Evolutionary conservation across 2,888 invertebrate genomes (phyloP).

Genomic region (Athalia circularis): DNA sequence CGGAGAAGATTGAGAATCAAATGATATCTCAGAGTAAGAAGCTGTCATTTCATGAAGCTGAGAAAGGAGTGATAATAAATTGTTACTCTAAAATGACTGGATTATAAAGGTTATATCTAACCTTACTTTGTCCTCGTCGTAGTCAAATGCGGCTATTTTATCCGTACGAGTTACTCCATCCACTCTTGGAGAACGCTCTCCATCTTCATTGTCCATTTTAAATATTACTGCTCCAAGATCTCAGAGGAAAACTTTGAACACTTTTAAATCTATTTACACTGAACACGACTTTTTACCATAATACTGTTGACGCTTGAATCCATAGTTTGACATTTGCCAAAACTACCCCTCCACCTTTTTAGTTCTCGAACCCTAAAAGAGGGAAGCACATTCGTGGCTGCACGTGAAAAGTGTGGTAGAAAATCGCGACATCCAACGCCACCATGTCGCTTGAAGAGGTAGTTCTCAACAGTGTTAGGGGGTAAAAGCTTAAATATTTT

Average conservation of each 20-base stretch:
- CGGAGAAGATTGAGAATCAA: conserved; percentile 80
- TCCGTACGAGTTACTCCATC: conserved; percentile 2
- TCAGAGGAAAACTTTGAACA: no score
- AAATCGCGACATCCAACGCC: no score
- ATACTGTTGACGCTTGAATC: conserved; percentile 21
- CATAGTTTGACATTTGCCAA: conserved; percentile 13
- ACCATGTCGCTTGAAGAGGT: no score
- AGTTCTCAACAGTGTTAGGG: no score
- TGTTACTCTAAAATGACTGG: background rate
- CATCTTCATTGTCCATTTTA: conserved; percentile 25
- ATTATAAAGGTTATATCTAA: conserved; percentile 56
- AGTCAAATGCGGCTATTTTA: conserved; percentile 56
- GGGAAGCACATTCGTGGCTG: conserved; percentile 1
- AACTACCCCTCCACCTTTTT: background rate
- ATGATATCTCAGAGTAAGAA: conserved; percentile 87
- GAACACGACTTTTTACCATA: no score
- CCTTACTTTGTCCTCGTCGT: conserved; percentile 70
- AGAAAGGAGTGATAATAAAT: conserved; percentile 10
- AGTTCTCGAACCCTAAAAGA: background rate
- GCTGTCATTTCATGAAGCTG: conserved; percentile 81
- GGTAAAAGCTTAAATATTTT: no score
- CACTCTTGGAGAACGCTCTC: conserved; percentile 5
- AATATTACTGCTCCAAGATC: background rate
- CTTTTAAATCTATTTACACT: no score
- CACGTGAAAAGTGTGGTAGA: no score